Evolutionary conservation across 2,888 invertebrate genomes (phyloP).

Genomic region (Byasa hedistus): DNA sequence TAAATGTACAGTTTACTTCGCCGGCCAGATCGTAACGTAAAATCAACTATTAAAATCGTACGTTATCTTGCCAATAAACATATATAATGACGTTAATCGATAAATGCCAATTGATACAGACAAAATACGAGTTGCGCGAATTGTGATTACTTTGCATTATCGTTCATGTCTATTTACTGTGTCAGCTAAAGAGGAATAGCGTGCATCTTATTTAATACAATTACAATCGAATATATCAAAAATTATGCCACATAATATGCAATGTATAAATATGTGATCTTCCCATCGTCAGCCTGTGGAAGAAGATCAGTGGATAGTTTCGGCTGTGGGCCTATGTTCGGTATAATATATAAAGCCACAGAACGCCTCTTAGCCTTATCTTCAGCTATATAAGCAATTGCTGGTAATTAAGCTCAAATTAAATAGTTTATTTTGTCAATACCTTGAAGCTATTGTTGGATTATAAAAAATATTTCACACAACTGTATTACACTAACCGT

Average conservation of each 20-base stretch:
- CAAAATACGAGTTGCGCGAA: slow-evolving; percentile 20
- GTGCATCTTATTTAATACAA: background rate
- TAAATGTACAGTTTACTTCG: slow-evolving; percentile 2
- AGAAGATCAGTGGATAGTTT: too few species aligned
- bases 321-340: too few species aligned
- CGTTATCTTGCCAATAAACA: slow-evolving; percentile 27
- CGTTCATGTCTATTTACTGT: slow-evolving; percentile 10
- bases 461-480: background rate
- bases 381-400: too few species aligned
- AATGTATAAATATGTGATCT: too few species aligned
- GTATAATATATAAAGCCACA: too few species aligned
- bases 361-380: too few species aligned
- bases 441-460: background rate
- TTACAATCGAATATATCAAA: too few species aligned
- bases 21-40: slow-evolving; percentile 2
- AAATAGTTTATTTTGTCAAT: background rate
- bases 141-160: slow-evolving; percentile 21
- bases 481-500: too few species aligned
- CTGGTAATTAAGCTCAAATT: too few species aligned
- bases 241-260: too few species aligned
- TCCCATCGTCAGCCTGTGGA: too few species aligned
- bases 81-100: slow-evolving; percentile 29
- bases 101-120: slow-evolving; percentile 26
- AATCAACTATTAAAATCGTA: slow-evolving; percentile 20
- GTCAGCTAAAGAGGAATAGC: slow-evolving; percentile 8